Conservation (phyloP, 2,888 invertebrate genomes). For the Entomobrya multifasciata region DNA sequence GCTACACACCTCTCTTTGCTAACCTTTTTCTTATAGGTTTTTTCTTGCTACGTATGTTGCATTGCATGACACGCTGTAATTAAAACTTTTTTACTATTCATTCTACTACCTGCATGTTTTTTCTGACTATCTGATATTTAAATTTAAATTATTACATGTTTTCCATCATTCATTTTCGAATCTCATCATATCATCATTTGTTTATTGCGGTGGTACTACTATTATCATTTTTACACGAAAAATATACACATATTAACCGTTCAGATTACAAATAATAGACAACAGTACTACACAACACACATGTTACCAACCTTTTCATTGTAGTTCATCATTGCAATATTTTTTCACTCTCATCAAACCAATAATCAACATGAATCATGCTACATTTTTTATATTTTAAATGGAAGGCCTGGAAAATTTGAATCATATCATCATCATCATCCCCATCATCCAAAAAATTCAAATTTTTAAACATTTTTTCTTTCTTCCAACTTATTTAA, state of each 20-base stretch:
- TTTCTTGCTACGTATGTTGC: not conserved
- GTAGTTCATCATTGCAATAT: not conserved
- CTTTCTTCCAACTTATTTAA: not conserved
- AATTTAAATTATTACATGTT: conserved; percentile 31
- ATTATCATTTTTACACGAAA: not conserved
- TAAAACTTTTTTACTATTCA: conserved; percentile 42
- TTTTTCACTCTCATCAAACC: not conserved
- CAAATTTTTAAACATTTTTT: too few species aligned
- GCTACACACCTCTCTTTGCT: too few species aligned
- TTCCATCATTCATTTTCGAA: conserved; percentile 1
- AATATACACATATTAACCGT: not conserved
- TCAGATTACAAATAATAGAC: not conserved
- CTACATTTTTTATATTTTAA: too few species aligned
- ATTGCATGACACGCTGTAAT: conserved; percentile 63
- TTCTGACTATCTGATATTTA: conserved; percentile 14
- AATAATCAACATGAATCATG: conserved; percentile 3
- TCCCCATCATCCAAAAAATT: too few species aligned
- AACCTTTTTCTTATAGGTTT: not conserved
- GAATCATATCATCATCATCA: not conserved
- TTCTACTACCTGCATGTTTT: not conserved
- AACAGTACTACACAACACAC: too few species aligned
- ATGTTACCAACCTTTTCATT: conserved; percentile 17
- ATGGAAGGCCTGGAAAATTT: not conserved
- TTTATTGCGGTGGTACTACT: not conserved
- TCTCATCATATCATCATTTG: conserved; percentile 39